A percentile compares a stretch with the other conserved stretches of the same genome.
Evolutionary conservation across 2,888 invertebrate species (phyloP).

Genomic region (Unio pictorum): DNA sequence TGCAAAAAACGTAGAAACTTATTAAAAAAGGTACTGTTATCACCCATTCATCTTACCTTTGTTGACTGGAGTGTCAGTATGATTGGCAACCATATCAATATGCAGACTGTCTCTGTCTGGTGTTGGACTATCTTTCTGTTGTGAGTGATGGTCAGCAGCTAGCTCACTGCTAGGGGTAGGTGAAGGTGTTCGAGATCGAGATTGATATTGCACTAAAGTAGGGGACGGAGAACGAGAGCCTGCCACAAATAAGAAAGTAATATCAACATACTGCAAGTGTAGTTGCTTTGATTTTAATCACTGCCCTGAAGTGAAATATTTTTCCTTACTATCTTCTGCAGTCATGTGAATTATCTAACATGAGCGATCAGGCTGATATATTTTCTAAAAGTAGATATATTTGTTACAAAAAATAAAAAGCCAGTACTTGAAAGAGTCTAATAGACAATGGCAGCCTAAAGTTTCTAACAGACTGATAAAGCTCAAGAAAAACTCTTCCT

Average conservation of each 20-base stretch:
- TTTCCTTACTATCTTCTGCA: no score
- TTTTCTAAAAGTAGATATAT: no score
- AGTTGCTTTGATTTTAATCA: no score
- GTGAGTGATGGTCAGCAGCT: slow-evolving; percentile 39
- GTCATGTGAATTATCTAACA: no score
- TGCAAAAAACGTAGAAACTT: background rate
- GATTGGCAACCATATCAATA: slow-evolving; percentile 62
- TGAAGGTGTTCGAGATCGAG: slow-evolving; percentile 54
- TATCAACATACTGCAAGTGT: no score
- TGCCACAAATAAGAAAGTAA: slow-evolving; percentile 12
- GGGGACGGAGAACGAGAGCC: slow-evolving; percentile 61
- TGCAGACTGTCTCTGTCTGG: slow-evolving; percentile 68
- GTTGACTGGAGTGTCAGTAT: slow-evolving; percentile 33
- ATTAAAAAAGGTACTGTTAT: background rate
- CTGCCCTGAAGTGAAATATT: no score
- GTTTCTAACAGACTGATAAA: no score
- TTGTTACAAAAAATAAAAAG: no score
- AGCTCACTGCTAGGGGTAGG: slow-evolving; percentile 57
- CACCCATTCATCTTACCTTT: slow-evolving; percentile 15
- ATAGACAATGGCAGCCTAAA: no score
- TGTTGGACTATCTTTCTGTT: slow-evolving; percentile 63
- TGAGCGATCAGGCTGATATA: no score
- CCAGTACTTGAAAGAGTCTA: no score
- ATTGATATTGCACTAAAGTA: slow-evolving; percentile 38
- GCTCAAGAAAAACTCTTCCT: no score